Conservation (phyloP, 2,888 invertebrate genomes). For the Apodemia duryi region DNA sequence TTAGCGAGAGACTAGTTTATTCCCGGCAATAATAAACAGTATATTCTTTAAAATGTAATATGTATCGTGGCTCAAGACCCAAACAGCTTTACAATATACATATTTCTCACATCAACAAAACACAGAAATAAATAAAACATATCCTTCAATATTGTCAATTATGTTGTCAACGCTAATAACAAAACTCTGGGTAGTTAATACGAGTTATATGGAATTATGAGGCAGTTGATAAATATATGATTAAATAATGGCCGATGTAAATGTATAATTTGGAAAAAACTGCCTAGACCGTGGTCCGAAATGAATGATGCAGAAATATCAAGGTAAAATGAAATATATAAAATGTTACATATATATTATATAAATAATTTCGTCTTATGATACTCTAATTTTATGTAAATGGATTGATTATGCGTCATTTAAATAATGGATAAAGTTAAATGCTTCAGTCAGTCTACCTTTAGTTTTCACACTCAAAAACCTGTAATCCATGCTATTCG, state of each 20-base stretch:
- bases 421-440: conserved; percentile 18
- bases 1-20: no score
- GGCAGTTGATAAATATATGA: conserved; percentile 33
- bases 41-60: no score
- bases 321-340: conserved; percentile 31
- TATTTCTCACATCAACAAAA: no score
- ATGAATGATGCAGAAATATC: conserved; percentile 38
- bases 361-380: conserved; percentile 14
- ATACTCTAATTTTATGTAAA: neutral
- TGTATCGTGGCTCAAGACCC: no score
- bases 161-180: neutral
- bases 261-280: conserved; percentile 55
- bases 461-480: neutral
- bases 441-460: neutral
- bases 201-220: conserved; percentile 17
- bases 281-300: conserved; percentile 54
- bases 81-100: no score
- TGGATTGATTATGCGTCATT: neutral
- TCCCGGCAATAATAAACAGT: no score
- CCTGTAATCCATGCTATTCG: neutral
- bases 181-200: conserved; percentile 2
- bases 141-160: no score
- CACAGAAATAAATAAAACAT: no score
- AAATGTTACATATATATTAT: conserved; percentile 24
- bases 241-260: conserved; percentile 45